A percentile compares a stretch with the other conserved stretches of the same genome.
phyloP scores from a whole-genome alignment of 2,888 invertebrate species.

The Diarsia rubi region DNA sequence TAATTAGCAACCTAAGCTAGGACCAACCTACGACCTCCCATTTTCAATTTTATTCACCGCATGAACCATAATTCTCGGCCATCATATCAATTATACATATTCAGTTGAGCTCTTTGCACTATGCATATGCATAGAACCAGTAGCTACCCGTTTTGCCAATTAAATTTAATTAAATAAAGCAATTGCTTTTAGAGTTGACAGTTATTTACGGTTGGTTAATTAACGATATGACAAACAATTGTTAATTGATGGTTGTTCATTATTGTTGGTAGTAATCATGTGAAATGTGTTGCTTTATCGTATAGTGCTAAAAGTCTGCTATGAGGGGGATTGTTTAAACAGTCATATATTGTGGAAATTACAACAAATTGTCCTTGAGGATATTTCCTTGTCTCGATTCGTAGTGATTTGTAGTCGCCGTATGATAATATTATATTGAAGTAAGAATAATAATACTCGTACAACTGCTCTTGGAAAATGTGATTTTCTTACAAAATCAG shows the following conservation, averaged over 20 bases:
- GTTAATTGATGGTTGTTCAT: constrained; percentile 41
- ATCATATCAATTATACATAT: constrained; percentile 61
- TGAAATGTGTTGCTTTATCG: constrained; percentile 31
- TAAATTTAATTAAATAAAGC: constrained; percentile 63
- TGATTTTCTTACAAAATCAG: not conserved
- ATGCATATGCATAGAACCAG: constrained; percentile 55
- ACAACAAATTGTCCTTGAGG: not conserved
- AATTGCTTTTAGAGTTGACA: constrained; percentile 48
- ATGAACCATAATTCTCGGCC: constrained; percentile 46
- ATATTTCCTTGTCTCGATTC: not conserved
- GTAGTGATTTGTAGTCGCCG: not conserved
- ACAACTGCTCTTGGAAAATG: not conserved
- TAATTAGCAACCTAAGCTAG: constrained; percentile 46
- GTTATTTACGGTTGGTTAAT: constrained; percentile 44
- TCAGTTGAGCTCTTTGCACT: constrained; percentile 52
- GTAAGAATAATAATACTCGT: not conserved
- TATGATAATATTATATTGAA: not conserved
- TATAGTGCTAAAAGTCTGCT: not conserved
- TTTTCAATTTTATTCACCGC: constrained; percentile 47
- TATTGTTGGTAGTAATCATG: constrained; percentile 23
- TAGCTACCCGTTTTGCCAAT: constrained; percentile 60
- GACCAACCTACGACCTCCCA: constrained; percentile 57
- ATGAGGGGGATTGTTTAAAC: not conserved
- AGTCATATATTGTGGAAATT: not conserved
- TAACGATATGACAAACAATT: constrained; percentile 56